A percentile compares a stretch with the other conserved stretches of the same genome.
Conservation (phyloP, 2,113 vertebrate species). For the Helogale parvula region DNA sequence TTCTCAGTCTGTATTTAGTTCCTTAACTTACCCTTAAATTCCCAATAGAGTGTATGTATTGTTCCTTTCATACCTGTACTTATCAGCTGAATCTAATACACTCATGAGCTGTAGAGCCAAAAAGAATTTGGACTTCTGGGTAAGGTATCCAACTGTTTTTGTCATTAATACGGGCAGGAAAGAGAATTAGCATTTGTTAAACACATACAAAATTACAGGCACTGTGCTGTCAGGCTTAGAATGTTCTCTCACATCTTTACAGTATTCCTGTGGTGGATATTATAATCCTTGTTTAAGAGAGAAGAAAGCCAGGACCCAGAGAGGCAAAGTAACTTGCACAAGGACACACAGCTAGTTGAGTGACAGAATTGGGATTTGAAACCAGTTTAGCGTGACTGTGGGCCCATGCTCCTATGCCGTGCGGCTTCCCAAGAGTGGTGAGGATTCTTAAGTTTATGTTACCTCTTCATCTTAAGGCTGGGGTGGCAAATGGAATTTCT, state of each 20-base stretch:
- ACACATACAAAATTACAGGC: background rate
- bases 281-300: background rate
- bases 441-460: background rate
- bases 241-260: background rate
- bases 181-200: slow-evolving; percentile 24
- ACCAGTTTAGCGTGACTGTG: background rate
- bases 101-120: background rate
- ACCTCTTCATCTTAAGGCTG: background rate
- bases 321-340: background rate
- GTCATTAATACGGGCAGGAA: background rate
- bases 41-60: background rate
- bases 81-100: background rate
- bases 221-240: background rate
- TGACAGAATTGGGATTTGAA: background rate
- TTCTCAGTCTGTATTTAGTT: background rate
- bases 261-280: background rate
- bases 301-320: slow-evolving; percentile 3
- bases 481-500: background rate
- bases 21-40: background rate
- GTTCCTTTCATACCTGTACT: background rate
- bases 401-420: background rate
- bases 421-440: background rate
- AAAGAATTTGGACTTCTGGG: background rate
- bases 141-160: background rate
- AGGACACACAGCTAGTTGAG: background rate